Evolutionary conservation across 2,888 invertebrate species (phyloP), one percentile per base, ranked within the genome.

Genomic region (Isoperla grammatica): DNA sequence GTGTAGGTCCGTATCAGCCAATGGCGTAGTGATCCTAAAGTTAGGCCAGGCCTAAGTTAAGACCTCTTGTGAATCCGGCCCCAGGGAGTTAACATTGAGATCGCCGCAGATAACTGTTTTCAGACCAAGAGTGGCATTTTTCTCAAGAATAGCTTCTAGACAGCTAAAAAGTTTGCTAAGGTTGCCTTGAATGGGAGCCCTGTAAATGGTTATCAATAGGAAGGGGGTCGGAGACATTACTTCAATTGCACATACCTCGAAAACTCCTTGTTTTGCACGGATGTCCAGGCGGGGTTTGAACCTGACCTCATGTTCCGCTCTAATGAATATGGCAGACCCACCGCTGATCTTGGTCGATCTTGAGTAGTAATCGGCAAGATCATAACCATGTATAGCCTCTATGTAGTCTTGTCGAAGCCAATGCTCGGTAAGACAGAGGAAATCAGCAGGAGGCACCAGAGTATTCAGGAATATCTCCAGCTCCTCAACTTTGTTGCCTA

Each of bases 201-300:
- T 29, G 8, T 29, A 29, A 6, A 29, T 29, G 29, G 29, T 29
- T 29, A 29, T 29, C 29, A 29, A 29, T 29, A 29, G 29, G 29
- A 29, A 29, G 29, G 29, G 29, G 29, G 29, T 29, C 50, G 46
- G 46, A 17, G 46, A 46, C 12, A 22, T 17, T 12, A 46, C 20
- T 46, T 46, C 46, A 6, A 46, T 46, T 46, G 46, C 20, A 46
- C 46, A 22, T 22, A 46, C 22, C 22, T 46, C 46, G 22, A 46
- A 46, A 19, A 22, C 20, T 46, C 46, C 46, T 46, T 46, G 19
- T 12, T n/a, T 22, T n/a, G 46, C 46, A 29, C 29, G 29, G 29
- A 29, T 29, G 8, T 29, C 29, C 29, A 29, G 29, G 29, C 29
- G 29, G 29, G 29, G 29, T 46, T 46, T 46, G 12, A 22, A 19